These are phyloP conservation scores for Limnephilus marmoratus DNA, from an alignment of 2,888 invertebrate species.

Conservation along the genomic window DNA sequence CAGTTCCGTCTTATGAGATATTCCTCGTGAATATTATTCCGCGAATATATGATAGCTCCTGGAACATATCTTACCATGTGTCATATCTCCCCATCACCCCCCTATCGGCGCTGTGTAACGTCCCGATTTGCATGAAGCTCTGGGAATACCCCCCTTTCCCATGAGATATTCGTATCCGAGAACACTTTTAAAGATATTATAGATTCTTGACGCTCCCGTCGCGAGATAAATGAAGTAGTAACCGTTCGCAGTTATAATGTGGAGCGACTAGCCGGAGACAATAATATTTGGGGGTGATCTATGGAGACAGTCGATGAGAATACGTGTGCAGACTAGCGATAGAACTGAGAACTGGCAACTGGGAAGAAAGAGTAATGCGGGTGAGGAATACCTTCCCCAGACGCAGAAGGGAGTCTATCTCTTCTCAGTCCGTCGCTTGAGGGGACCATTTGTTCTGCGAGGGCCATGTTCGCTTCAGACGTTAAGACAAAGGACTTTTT, in stretches of 20 bases:
- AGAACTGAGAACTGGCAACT: background rate
- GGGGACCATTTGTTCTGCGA: constrained; percentile 46
- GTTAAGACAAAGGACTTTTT: constrained; percentile 43
- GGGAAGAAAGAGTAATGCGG: constrained; percentile 38
- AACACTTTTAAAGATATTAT: constrained; percentile 54
- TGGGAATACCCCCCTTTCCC: background rate
- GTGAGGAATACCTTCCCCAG: constrained; percentile 9
- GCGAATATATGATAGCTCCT: constrained; percentile 46
- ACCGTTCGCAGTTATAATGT: constrained; percentile 52
- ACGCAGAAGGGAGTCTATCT: constrained; percentile 20
- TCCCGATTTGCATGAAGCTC: constrained; percentile 47
- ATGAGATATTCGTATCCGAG: constrained; percentile 38
- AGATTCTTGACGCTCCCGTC: constrained; percentile 47
- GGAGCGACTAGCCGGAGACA: constrained; percentile 55
- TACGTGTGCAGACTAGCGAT: constrained; percentile 63
- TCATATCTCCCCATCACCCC: constrained; percentile 41
- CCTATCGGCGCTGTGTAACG: constrained; percentile 32
- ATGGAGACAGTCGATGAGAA: constrained; percentile 65
- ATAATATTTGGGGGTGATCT: constrained; percentile 64
- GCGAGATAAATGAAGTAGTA: constrained; percentile 63
- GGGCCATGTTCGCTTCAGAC: constrained; percentile 13
- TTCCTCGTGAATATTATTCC: constrained; percentile 54
- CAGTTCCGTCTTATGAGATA: constrained; percentile 39
- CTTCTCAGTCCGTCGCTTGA: constrained; percentile 44
- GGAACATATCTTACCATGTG: constrained; percentile 57